Evolutionary conservation across 2,888 invertebrate species (phyloP).

Genomic region (Lepidochitona cinerea): DNA sequence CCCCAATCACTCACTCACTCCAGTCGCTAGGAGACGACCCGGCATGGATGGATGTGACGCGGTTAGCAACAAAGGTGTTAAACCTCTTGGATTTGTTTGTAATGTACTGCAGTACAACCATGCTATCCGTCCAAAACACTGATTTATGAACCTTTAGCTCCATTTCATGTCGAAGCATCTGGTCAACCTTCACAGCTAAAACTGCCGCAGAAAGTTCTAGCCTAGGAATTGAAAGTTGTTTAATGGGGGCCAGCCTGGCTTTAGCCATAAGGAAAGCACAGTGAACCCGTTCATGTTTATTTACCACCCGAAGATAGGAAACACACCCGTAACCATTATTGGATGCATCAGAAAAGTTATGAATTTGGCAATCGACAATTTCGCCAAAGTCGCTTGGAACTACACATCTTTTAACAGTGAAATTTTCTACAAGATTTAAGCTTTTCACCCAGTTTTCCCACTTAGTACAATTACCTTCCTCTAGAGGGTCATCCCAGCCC

Average conservation of each 20-base stretch:
- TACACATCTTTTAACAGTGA: neutral
- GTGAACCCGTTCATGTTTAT: neutral
- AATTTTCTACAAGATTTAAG: neutral
- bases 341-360: constrained; percentile 17
- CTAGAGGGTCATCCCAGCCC: too few species aligned
- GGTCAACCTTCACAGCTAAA: constrained; percentile 10
- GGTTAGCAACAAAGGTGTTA: constrained; percentile 15
- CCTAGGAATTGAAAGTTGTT: constrained; percentile 15
- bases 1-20: too few species aligned
- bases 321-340: constrained; percentile 6
- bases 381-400: neutral
- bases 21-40: neutral
- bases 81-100: constrained; percentile 10
- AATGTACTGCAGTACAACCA: constrained; percentile 11
- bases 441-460: too few species aligned
- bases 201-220: constrained; percentile 13
- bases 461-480: too few species aligned
- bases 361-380: neutral
- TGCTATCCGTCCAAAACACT: constrained; percentile 18
- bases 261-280: constrained; percentile 14
- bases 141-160: neutral
- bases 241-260: constrained; percentile 7
- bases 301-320: constrained; percentile 6
- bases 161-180: neutral
- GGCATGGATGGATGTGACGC: neutral